Percentiles rank a stretch among this genome's conserved stretches.
Evolutionary conservation across 2,113 vertebrate species (phyloP).

Genomic region (Emydura subglobosa): DNA sequence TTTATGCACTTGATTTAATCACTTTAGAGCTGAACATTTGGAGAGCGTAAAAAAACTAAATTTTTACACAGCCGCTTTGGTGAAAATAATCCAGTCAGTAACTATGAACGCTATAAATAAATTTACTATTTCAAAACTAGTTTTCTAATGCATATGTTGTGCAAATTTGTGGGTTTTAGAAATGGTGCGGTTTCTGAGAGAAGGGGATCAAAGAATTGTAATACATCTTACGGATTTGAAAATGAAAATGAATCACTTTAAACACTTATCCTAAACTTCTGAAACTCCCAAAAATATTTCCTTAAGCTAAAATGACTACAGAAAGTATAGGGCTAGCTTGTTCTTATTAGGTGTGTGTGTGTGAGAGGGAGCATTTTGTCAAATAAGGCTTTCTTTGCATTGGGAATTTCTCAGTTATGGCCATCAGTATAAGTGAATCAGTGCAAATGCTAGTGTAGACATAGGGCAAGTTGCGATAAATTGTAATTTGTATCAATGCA

Average conservation of each 20-base stretch:
- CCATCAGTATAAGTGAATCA: not conserved
- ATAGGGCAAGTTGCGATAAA: not conserved
- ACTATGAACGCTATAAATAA: not conserved
- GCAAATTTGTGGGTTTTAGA: not conserved
- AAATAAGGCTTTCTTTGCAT: not conserved
- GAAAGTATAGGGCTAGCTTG: not conserved
- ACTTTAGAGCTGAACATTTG: not conserved
- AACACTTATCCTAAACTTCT: not conserved
- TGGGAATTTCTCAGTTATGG: not conserved
- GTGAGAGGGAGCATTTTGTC: not conserved
- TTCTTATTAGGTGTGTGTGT: not conserved
- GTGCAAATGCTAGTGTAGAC: not conserved
- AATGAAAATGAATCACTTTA: not conserved
- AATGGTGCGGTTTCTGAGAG: not conserved
- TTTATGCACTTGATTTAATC: not conserved
- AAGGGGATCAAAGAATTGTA: not conserved
- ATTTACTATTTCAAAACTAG: not conserved
- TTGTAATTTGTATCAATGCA: not conserved
- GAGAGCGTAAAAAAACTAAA: not conserved
- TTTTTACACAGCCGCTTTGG: not conserved
- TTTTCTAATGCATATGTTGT: not conserved
- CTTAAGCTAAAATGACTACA: not conserved
- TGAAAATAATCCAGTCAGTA: not conserved
- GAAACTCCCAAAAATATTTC: not conserved
- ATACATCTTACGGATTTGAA: not conserved